phyloP scores from a whole-genome alignment of 2,888 invertebrate species.

The Hanleya hanleyi region DNA sequence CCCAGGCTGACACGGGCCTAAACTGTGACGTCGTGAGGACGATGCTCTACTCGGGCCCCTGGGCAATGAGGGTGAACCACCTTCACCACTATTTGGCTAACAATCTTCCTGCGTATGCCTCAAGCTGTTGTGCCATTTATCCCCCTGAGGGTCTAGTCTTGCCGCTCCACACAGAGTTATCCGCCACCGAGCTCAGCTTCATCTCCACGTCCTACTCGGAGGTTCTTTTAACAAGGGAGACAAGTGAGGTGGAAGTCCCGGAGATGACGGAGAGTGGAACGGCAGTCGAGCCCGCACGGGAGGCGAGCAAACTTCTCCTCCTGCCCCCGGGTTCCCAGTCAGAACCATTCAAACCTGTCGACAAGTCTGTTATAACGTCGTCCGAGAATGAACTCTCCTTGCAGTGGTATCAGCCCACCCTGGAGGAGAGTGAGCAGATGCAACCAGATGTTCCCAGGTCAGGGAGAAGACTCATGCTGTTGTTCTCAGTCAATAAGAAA shows the following conservation, averaged over 20 bases:
- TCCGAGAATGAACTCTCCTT: conserved; percentile 59
- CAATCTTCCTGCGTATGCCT: conserved; percentile 57
- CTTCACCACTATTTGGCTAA: conserved; percentile 62
- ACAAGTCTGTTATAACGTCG: conserved; percentile 49
- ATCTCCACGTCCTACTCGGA: conserved; percentile 45
- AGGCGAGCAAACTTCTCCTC: too few species aligned
- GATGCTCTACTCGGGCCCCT: conserved; percentile 52
- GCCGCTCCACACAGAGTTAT: conserved; percentile 17
- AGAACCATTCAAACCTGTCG: conserved; percentile 41
- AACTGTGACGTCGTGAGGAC: conserved; percentile 64
- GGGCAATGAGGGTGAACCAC: conserved; percentile 54
- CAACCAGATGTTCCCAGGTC: conserved; percentile 47
- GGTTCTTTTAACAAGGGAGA: not conserved
- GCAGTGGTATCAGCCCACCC: conserved; percentile 67
- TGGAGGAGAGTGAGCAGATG: conserved; percentile 53
- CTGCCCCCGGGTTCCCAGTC: conserved; percentile 50
- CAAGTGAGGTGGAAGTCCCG: not conserved
- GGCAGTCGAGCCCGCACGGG: not conserved
- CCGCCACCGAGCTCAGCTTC: conserved; percentile 42
- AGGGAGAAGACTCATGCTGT: conserved; percentile 50
- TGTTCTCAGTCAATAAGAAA: conserved; percentile 57
- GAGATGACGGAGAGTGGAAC: too few species aligned
- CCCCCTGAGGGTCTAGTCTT: conserved; percentile 59
- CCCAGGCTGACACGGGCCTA: conserved; percentile 55
- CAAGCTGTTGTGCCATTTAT: conserved; percentile 61